These are phyloP conservation scores for Periophthalmus magnuspinnatus DNA, from an alignment of 2,797 vertebrate genomes.

Conservation along the genomic window DNA sequence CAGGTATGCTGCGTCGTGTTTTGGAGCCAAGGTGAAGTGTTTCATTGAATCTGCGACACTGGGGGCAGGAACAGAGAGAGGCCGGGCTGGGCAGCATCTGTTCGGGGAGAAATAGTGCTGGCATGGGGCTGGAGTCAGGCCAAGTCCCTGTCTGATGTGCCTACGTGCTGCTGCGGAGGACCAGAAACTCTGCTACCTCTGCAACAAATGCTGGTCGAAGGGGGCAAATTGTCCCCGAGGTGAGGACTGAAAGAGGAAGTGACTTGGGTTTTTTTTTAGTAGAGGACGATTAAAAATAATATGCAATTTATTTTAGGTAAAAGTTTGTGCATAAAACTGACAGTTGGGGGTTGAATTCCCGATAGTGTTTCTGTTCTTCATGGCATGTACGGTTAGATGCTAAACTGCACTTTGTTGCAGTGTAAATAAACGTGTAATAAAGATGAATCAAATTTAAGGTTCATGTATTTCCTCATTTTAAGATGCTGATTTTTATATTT, in stretches of 20 bases:
- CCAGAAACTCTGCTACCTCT: slow-evolving; percentile 7
- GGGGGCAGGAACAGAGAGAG: slow-evolving; percentile 27
- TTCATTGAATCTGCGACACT: slow-evolving; percentile 26
- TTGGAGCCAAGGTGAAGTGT: slow-evolving; percentile 30
- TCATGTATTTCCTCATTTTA: no score
- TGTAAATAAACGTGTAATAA: no score
- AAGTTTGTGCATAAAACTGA: no score
- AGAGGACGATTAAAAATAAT: slow-evolving; percentile 4
- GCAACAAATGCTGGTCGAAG: slow-evolving; percentile 28
- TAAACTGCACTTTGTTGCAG: no score
- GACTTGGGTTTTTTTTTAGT: slow-evolving; percentile 14
- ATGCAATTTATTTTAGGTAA: not conserved
- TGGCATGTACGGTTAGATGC: no score
- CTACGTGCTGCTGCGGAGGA: slow-evolving; percentile 20
- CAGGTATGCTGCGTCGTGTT: slow-evolving; percentile 9
- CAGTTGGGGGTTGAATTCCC: no score
- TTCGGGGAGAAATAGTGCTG: slow-evolving; percentile 36
- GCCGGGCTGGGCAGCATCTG: slow-evolving; percentile 47
- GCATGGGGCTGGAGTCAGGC: slow-evolving; percentile 33
- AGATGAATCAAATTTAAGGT: no score
- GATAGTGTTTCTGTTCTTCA: no score
- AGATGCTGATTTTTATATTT: no score
- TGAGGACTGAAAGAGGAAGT: slow-evolving; percentile 14
- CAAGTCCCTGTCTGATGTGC: slow-evolving; percentile 23
- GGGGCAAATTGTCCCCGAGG: slow-evolving; percentile 9